Base-by-base conservation (phyloP, 2,797 vertebrate species). In the Eospalax fontanierii region DNA sequence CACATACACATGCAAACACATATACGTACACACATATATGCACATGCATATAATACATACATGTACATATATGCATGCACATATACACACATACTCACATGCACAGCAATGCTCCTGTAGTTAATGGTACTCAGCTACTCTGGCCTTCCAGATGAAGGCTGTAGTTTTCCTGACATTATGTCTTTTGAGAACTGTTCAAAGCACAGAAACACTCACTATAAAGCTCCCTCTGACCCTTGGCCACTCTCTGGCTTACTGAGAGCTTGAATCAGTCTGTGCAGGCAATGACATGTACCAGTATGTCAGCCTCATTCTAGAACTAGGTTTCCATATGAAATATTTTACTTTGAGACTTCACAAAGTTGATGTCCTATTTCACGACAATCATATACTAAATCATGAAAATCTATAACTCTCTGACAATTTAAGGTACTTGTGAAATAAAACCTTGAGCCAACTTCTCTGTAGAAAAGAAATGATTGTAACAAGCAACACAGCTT, bases 301-400 rank as follows among this genome's bases (percentile, higher is more conserved):
- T 91, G 38, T 46, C 73, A 82, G 74, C 4, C 40, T 11, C 43
- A 82, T 68, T 78, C 82, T 85, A 30, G 76, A 88, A 90, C 61
- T 33, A 73, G 3, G 15, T 85, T 94, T 95, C 88, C 66, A 87
- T 57, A 63, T 93, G 28, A 88, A 87, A 54, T 3, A 66, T 46
- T 90, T 83, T 93, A 78, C 46, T 94, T 83, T 86, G 38, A 93
- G 68, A 82, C 35, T 24, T 83, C 85, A 40, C 91, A 9, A 80
- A 88, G 40, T 82, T 96, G 87, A 83, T 89, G 91, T 43, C 4
- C 80, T 82, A 90, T 90, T 96, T 96, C 16, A 50, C 85, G 93
- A 76, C 18, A 83, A 83, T 91, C 94, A 24, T 57, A 80, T 35
- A 66, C 40, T 16, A 3, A 91, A 87, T 71, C 82, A 16, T 82